These are phyloP conservation scores for Gadopsis bispinosus DNA, from an alignment of 2,797 vertebrate genomes.

Conservation along the genomic window DNA sequence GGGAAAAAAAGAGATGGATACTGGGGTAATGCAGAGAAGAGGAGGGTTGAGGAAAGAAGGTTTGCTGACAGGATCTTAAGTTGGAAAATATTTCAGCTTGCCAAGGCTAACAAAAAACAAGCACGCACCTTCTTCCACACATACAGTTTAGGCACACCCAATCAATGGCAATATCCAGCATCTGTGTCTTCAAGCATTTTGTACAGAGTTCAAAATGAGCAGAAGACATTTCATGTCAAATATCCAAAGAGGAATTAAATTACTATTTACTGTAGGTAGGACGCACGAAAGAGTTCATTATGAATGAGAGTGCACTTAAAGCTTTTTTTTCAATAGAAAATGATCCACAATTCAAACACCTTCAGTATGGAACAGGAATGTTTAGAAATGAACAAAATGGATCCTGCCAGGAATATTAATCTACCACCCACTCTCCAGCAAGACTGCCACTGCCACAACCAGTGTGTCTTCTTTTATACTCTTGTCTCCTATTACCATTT, in stretches of 20 bases:
- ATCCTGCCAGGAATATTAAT: conserved; percentile 76
- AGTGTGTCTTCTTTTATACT: conserved; percentile 83
- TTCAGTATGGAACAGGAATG: conserved; percentile 67
- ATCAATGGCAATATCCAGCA: conserved; percentile 64
- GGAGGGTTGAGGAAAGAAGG: conserved; percentile 45
- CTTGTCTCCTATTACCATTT: conserved; percentile 83
- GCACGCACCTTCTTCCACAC: conserved; percentile 60
- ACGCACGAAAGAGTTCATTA: conserved; percentile 62
- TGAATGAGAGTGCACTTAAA: conserved; percentile 72
- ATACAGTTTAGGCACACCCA: conserved; percentile 69
- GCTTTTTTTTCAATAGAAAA: conserved; percentile 70
- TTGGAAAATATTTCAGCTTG: conserved; percentile 74
- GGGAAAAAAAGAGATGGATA: conserved; percentile 20
- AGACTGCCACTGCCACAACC: conserved; percentile 74
- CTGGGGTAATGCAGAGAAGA: conserved; percentile 36
- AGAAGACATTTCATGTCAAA: conserved; percentile 66
- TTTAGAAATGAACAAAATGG: conserved; percentile 81
- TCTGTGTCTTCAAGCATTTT: conserved; percentile 67
- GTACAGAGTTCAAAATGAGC: conserved; percentile 61
- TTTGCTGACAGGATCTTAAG: conserved; percentile 67
- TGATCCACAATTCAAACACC: conserved; percentile 75
- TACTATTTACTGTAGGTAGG: conserved; percentile 70
- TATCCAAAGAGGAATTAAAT: conserved; percentile 74
- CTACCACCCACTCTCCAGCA: conserved; percentile 78
- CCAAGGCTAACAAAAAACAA: conserved; percentile 73